Evolutionary conservation across 2,888 invertebrate genomes (phyloP).

Genomic region (Eristalinus aeneus): DNA sequence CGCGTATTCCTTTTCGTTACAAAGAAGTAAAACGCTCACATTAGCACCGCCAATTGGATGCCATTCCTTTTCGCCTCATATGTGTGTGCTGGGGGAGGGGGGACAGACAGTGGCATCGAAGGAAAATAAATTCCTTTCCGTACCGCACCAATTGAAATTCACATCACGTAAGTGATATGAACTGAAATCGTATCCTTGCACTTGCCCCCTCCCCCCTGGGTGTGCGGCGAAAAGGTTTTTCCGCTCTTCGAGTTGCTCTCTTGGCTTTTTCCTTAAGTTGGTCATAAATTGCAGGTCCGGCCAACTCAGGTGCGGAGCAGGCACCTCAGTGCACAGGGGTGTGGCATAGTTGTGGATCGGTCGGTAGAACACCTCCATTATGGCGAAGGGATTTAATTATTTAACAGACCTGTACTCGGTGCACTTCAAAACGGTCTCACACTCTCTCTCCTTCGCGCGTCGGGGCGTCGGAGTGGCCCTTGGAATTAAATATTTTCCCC

Average conservation of each 20-base stretch:
- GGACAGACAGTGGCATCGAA: background rate
- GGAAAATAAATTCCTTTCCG: conserved; percentile 49
- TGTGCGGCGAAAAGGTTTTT: conserved; percentile 8
- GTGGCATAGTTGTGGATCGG: conserved; percentile 4
- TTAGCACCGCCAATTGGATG: conserved; percentile 68
- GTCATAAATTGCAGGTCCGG: conserved; percentile 55
- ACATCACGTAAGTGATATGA: conserved; percentile 70
- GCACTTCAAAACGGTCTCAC: background rate
- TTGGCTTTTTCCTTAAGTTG: conserved; percentile 45
- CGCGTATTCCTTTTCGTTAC: conserved; percentile 18
- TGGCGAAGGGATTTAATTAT: conserved; percentile 69
- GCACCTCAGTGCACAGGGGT: background rate
- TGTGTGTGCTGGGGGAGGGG: conserved; percentile 16
- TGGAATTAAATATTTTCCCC: conserved; percentile 50
- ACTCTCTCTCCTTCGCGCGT: background rate
- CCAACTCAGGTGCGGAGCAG: conserved; percentile 44
- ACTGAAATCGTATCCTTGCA: conserved; percentile 61
- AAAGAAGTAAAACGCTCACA: conserved; percentile 57
- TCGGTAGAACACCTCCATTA: conserved; percentile 62
- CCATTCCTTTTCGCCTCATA: conserved; percentile 48
- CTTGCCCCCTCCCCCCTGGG: background rate
- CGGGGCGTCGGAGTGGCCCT: background rate
- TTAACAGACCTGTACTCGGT: conserved; percentile 39
- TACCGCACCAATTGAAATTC: conserved; percentile 57
- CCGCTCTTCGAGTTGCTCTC: background rate